A percentile compares a stretch with the other conserved stretches of the same genome.
Evolutionary conservation across 2,113 vertebrate genomes (phyloP).

Genomic region (Camelus dromedarius): DNA sequence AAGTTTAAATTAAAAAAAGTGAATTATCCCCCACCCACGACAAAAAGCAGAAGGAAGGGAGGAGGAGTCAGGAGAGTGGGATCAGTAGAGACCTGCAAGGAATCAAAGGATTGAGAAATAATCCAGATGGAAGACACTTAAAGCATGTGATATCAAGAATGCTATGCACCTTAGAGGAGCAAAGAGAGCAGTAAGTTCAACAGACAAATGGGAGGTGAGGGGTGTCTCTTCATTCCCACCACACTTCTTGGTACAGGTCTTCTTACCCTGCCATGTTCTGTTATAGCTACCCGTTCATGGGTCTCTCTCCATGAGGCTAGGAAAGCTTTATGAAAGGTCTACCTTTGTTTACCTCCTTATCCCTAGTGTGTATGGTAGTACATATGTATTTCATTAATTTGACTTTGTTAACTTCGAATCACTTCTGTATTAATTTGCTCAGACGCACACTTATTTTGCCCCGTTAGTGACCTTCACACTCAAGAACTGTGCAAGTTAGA

Average conservation of each 20-base stretch:
- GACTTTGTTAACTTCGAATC: background rate
- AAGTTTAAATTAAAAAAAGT: no score
- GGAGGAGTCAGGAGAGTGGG: no score
- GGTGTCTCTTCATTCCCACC: background rate
- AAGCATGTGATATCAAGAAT: background rate
- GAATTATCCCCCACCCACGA: no score
- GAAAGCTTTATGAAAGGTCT: background rate
- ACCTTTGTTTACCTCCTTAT: background rate
- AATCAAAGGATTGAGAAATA: background rate
- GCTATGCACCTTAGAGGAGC: accelerated
- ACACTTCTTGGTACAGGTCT: background rate
- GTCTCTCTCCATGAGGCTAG: background rate
- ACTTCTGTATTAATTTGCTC: background rate
- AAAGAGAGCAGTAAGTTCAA: background rate
- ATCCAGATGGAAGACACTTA: background rate
- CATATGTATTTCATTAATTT: background rate
- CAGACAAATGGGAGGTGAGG: background rate
- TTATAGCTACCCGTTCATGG: background rate
- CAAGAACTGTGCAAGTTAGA: background rate
- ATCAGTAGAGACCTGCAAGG: background rate
- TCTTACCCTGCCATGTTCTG: background rate
- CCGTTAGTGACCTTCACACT: background rate
- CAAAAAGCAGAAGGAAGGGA: background rate
- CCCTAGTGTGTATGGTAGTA: background rate
- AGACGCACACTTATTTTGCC: background rate